Evolutionary conservation across 53 echinoderm and acorn worm genomes (phyloP).

Genomic region (Astropecten irregularis): DNA sequence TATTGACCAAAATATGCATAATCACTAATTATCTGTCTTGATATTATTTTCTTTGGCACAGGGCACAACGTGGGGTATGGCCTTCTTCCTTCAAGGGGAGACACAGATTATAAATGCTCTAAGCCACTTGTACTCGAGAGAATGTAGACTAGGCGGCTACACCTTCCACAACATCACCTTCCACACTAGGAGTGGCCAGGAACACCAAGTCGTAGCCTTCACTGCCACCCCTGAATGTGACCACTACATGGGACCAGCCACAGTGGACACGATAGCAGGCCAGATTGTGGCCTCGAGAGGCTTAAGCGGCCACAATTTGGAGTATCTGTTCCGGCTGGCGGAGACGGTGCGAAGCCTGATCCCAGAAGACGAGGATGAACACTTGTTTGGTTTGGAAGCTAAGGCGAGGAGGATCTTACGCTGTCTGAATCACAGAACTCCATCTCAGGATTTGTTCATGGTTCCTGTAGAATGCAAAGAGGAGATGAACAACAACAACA

Average conservation of each 20-base stretch:
- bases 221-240: conserved; percentile 77
- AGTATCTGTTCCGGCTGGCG: conserved; percentile 85
- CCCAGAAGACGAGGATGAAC: conserved; percentile 77
- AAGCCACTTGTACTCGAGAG: conserved; percentile 70
- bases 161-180: conserved; percentile 57
- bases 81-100: conserved; percentile 78
- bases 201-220: conserved; percentile 64
- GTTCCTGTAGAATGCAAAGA: background rate
- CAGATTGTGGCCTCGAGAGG: conserved; percentile 70
- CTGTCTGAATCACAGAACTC: background rate
- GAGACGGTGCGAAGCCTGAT: conserved; percentile 79
- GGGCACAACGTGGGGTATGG: conserved; percentile 92
- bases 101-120: conserved; percentile 77
- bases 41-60: no score
- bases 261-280: conserved; percentile 62
- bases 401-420: conserved; percentile 24
- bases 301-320: conserved; percentile 73
- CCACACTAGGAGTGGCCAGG: conserved; percentile 43
- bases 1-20: no score
- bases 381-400: conserved; percentile 72
- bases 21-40: no score
- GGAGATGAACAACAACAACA: background rate
- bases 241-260: conserved; percentile 80
- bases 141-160: conserved; percentile 78
- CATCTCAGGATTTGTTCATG: conserved; percentile 17